phyloP scores from a whole-genome alignment of 2,797 vertebrate species.

The Aselliscus stoliczkanus region DNA sequence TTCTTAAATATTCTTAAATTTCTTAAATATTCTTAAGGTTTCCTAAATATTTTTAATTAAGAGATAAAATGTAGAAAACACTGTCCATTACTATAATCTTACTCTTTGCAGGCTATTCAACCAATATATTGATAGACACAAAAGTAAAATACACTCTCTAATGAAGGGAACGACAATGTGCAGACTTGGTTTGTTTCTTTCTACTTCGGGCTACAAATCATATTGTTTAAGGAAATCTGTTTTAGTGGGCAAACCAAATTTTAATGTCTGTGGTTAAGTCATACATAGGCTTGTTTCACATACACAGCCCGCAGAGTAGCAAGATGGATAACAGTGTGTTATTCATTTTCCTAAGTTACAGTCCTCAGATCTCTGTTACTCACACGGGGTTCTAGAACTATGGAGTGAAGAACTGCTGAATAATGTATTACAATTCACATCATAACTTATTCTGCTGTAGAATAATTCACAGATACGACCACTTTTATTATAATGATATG shows the following conservation, averaged over 20 bases:
- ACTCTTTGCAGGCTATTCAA: not conserved
- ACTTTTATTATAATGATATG: constrained; percentile 48
- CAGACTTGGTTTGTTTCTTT: not conserved
- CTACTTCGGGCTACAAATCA: not conserved
- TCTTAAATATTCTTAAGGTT: not conserved
- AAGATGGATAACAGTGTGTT: constrained; percentile 57
- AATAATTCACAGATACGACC: constrained; percentile 65
- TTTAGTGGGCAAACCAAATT: not conserved
- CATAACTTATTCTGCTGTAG: constrained; percentile 57
- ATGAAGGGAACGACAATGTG: not conserved
- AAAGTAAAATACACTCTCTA: not conserved
- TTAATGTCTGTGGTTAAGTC: not conserved
- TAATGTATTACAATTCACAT: constrained; percentile 74
- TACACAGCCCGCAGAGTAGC: constrained; percentile 3
- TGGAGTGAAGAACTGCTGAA: constrained; percentile 65
- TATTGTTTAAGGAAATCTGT: not conserved
- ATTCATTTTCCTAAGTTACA: constrained; percentile 66
- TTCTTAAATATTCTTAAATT: not conserved
- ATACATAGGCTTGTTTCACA: constrained; percentile 60
- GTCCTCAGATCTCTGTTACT: constrained; percentile 61
- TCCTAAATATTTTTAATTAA: not conserved
- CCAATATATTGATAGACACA: not conserved
- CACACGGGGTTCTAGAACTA: constrained; percentile 53
- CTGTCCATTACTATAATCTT: not conserved
- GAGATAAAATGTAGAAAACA: not conserved